These are phyloP conservation scores for Mercenaria mercenaria DNA, from an alignment of 1,140 invertebrate genomes.

Conservation along the genomic window DNA sequence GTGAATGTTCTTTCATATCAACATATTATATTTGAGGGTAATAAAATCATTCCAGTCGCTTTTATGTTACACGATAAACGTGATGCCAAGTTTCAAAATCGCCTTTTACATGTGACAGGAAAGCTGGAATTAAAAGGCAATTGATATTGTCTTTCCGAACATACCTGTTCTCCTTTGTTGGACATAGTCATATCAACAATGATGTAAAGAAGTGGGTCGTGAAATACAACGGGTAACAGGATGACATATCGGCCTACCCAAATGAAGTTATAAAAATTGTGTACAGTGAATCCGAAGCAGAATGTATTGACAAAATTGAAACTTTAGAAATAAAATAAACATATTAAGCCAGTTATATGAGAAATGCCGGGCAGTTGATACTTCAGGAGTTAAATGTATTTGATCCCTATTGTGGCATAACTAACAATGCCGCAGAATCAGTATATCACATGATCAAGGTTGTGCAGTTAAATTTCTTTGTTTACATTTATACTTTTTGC, in stretches of 20 bases:
- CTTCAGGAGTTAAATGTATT: background rate
- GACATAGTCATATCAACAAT: background rate
- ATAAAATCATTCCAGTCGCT: too few relatives aligned
- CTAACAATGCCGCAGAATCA: conserved; percentile 11
- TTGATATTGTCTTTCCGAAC: background rate
- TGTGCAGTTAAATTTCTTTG: background rate
- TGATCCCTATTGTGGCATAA: conserved; percentile 9
- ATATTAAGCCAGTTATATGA: background rate
- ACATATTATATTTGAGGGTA: too few relatives aligned
- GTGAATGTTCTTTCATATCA: too few relatives aligned
- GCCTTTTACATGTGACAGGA: background rate
- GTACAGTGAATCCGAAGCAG: too few relatives aligned
- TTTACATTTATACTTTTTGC: too few relatives aligned
- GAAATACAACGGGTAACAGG: background rate
- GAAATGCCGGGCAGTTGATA: background rate
- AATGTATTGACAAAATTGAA: background rate
- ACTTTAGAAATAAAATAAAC: background rate
- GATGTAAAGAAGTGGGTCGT: background rate
- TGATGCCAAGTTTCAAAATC: background rate
- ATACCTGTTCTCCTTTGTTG: background rate
- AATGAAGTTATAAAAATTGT: background rate
- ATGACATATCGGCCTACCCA: background rate
- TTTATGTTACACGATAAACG: conserved; percentile 36
- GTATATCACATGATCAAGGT: conserved; percentile 22
- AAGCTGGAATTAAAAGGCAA: background rate